Base-by-base conservation (phyloP, 2,888 invertebrate genomes). In the Drosophila atroscutellata region DNA sequence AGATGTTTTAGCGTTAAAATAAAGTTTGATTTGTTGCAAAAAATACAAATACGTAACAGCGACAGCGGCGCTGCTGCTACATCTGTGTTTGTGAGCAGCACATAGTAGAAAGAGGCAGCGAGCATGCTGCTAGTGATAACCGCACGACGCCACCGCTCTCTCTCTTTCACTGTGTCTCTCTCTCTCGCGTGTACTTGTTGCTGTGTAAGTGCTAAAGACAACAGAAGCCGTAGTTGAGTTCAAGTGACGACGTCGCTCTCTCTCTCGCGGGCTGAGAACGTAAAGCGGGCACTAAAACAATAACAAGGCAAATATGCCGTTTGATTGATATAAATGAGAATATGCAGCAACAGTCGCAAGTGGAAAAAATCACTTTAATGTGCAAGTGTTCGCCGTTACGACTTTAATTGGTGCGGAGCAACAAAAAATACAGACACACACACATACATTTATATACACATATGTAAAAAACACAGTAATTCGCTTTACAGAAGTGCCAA, bases 161-260 rank as follows among this genome's bases (percentile, higher is more conserved):
- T 26, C 30, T 24, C 47, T 39, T 26, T 45, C 24, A 24, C 15
- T 15, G 24, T 15, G 58, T 47, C 61, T 64, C 37, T 60, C 37
- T 60, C 52, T 52, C 59, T 71, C 32, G 54, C 20, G 54, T 61
- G 58, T 52, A 75, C 72, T 80, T 79, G 75, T 75, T 80, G 78
- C 72, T 79, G 66, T 36, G 57, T 32, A 61, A 54, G 49, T 47
- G 63, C 55, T 56, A 73, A 69, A 62, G 80, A 60, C 85, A 79
- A 59, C 85, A 77, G 86, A 88, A 85, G 85, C 89, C 85, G 83
- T 85, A 85, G 86, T 88, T 88, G 84, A 83, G 81, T 82, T 88
- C 75, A 74, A 84, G 78, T 83, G 87, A 77, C 83, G 82, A 84
- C 83, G 73, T 72, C 77, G 74, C 49, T 15, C 54, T 61, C 56